phyloP scores from a whole-genome alignment of 2,113 vertebrate species.

The Ancistrus triradiatus region DNA sequence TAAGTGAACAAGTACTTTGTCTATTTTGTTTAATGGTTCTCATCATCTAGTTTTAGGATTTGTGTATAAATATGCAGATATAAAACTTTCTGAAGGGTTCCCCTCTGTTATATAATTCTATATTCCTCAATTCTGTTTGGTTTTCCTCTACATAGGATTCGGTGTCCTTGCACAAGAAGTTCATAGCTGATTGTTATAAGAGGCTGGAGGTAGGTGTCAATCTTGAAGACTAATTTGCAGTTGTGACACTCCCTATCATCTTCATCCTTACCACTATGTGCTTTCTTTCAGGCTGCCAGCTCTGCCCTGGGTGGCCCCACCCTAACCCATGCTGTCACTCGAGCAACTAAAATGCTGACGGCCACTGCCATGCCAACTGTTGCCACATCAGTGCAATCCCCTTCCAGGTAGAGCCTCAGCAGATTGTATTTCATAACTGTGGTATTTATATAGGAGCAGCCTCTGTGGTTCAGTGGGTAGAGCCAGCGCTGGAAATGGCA shows the following conservation, averaged over 20 bases:
- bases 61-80: too few species aligned
- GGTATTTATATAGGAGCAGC: too few species aligned
- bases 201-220: slow-evolving; percentile 81
- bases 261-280: background rate
- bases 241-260: background rate
- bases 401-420: slow-evolving; percentile 81
- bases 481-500: too few species aligned
- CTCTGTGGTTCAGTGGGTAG: too few species aligned
- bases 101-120: too few species aligned
- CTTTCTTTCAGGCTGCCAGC: slow-evolving; percentile 81
- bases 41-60: too few species aligned
- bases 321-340: slow-evolving; percentile 93
- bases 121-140: background rate
- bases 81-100: too few species aligned
- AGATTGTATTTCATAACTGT: slow-evolving; percentile 6
- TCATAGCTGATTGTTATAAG: slow-evolving; percentile 98
- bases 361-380: slow-evolving; percentile 97
- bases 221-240: background rate
- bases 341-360: slow-evolving; percentile 98
- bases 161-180: slow-evolving; percentile 97
- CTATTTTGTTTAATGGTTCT: background rate
- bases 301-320: slow-evolving; percentile 94
- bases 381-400: slow-evolving; percentile 96
- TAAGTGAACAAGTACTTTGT: too few species aligned
- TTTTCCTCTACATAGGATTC: slow-evolving; percentile 79